Evolutionary conservation across 2,888 invertebrate genomes (phyloP).

Genomic region (Sisyra nigra): DNA sequence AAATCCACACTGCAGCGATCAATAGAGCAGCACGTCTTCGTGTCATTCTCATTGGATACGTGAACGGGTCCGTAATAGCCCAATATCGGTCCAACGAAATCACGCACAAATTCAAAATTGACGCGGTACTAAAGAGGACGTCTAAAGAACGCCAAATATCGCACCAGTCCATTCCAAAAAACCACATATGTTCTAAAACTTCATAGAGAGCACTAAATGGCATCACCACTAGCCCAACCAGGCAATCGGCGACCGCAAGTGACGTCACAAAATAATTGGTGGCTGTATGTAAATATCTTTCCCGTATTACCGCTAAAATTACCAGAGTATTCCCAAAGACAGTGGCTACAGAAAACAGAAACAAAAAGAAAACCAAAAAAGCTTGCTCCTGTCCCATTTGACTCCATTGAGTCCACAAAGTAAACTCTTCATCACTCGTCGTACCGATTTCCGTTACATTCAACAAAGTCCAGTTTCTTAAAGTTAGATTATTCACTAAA

Average conservation of each 20-base stretch:
- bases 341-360: constrained; percentile 79
- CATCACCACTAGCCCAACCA: constrained; percentile 95
- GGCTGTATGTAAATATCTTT: constrained; percentile 87
- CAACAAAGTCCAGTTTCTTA: neutral
- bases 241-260: constrained; percentile 87
- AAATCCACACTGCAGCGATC: constrained; percentile 91
- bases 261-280: constrained; percentile 97
- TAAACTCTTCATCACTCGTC: constrained; percentile 15
- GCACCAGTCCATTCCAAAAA: constrained; percentile 91
- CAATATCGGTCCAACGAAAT: constrained; percentile 94
- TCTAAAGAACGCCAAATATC: constrained; percentile 96
- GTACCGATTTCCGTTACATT: neutral
- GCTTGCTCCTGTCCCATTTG: constrained; percentile 51
- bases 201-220: constrained; percentile 89
- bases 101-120: constrained; percentile 92
- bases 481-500: neutral
- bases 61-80: constrained; percentile 98
- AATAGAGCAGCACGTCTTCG: constrained; percentile 69
- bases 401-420: constrained; percentile 29
- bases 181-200: constrained; percentile 79
- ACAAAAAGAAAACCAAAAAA: constrained; percentile 61
- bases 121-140: constrained; percentile 93
- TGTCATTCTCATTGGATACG: constrained; percentile 91
- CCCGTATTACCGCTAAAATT: constrained; percentile 82
- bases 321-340: constrained; percentile 92